These are phyloP conservation scores for Paralichthys olivaceus DNA, from an alignment of 2,113 vertebrate species.

Conservation along the genomic window DNA sequence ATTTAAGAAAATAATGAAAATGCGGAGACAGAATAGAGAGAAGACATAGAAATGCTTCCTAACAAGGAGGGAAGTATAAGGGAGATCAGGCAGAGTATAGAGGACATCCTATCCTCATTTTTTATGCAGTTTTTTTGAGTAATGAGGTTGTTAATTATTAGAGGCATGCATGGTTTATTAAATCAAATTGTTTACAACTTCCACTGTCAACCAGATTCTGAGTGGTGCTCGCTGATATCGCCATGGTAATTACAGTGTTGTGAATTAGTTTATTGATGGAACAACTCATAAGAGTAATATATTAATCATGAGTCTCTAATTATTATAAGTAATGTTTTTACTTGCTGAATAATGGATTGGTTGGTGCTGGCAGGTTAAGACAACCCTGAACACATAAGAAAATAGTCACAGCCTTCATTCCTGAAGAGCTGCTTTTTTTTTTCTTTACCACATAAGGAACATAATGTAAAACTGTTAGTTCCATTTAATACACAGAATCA, in stretches of 20 bases:
- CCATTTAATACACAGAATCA: constrained; percentile 49
- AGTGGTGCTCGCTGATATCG: constrained; percentile 60
- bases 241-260: constrained; percentile 58
- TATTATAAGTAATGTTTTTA: constrained; percentile 30
- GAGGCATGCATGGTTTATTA: constrained; percentile 80
- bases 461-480: constrained; percentile 35
- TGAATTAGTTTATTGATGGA: constrained; percentile 36
- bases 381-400: background rate
- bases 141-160: constrained; percentile 81
- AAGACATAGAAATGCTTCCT: constrained; percentile 35
- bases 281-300: constrained; percentile 8
- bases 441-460: background rate
- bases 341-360: background rate
- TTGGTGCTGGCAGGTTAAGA: constrained; percentile 14
- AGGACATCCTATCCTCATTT: constrained; percentile 44
- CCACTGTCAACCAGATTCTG: constrained; percentile 72
- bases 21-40: constrained; percentile 9
- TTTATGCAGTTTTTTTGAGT: constrained; percentile 72
- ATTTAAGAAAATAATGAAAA: constrained; percentile 22
- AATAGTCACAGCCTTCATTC: background rate
- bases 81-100: constrained; percentile 34
- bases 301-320: constrained; percentile 32
- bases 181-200: constrained; percentile 83
- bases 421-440: constrained; percentile 19
- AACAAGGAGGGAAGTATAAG: constrained; percentile 20